Evolutionary conservation across 2,797 vertebrate genomes (phyloP).

Genomic region (Anolis apletophallus): DNA sequence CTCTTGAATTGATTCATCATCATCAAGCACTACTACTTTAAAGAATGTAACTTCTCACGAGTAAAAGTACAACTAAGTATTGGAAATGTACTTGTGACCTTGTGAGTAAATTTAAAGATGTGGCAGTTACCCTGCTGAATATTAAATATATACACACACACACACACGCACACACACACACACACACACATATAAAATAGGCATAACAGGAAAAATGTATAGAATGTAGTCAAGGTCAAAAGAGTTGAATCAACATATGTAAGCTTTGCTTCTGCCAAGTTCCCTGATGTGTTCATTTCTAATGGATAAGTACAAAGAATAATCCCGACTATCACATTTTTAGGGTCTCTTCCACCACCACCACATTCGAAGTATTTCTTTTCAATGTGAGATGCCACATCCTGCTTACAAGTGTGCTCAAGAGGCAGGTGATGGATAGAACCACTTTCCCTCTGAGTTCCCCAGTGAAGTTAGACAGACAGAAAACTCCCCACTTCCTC

Average conservation of each 20-base stretch:
- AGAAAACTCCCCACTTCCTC: conserved; percentile 42
- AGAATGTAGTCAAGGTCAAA: conserved; percentile 32
- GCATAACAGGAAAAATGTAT: not conserved
- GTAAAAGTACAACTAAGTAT: not conserved
- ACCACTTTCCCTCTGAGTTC: conserved; percentile 39
- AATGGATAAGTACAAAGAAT: conserved; percentile 31
- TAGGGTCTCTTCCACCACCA: conserved; percentile 17
- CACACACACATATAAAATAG: too few species aligned
- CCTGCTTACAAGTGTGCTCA: conserved; percentile 43
- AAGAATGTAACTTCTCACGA: not conserved
- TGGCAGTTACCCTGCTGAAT: not conserved
- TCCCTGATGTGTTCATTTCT: conserved; percentile 48
- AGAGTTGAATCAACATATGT: conserved; percentile 46
- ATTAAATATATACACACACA: too few species aligned
- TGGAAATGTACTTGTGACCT: not conserved
- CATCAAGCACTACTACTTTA: too few species aligned
- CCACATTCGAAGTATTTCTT: conserved; percentile 45
- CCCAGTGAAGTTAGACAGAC: conserved; percentile 50
- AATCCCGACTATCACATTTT: conserved; percentile 50
- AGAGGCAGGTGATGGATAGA: conserved; percentile 58
- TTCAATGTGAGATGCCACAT: conserved; percentile 40
- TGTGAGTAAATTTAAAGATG: not conserved
- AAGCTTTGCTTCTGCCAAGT: conserved; percentile 11
- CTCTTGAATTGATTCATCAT: too few species aligned
- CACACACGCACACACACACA: too few species aligned